Evolutionary conservation across 2,888 invertebrate species (phyloP).

Genomic region (Thecocarcelia acutangulata): DNA sequence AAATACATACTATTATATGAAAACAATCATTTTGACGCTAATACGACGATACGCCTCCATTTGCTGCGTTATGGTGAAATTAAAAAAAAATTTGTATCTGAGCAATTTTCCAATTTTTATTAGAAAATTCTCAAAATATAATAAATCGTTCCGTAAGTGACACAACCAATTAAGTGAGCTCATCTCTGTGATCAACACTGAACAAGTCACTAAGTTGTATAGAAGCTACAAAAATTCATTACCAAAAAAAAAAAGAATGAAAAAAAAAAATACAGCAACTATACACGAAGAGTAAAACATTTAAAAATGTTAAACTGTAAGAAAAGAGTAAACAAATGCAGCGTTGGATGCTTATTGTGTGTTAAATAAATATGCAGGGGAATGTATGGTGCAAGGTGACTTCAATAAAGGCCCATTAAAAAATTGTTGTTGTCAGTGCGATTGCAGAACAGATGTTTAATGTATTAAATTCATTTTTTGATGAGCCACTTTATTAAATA

Average conservation of each 20-base stretch:
- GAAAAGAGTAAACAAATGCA: slow-evolving; percentile 46
- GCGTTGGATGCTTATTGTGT: slow-evolving; percentile 33
- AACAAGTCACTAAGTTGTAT: neutral
- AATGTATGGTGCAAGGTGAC: slow-evolving; percentile 44
- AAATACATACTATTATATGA: no score
- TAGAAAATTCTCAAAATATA: no score
- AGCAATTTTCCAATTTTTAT: no score
- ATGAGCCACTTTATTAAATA: no score
- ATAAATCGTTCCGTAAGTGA: no score
- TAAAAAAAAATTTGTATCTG: no score
- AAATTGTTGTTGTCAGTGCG: slow-evolving; percentile 17
- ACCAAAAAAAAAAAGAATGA: slow-evolving; percentile 40
- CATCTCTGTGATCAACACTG: no score
- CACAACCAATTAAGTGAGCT: no score
- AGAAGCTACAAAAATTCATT: neutral
- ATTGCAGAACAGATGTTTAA: slow-evolving; percentile 1
- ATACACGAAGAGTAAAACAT: slow-evolving; percentile 25
- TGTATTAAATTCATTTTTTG: slow-evolving; percentile 1
- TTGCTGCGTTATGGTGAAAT: no score
- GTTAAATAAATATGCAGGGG: slow-evolving; percentile 42
- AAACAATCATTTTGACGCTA: no score
- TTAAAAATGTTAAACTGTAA: slow-evolving; percentile 55
- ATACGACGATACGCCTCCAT: no score
- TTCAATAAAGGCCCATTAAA: slow-evolving; percentile 49
- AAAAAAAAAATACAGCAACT: slow-evolving; percentile 18